phyloP scores from a whole-genome alignment of 1,140 invertebrate species.

The Laupala kohalensis region DNA sequence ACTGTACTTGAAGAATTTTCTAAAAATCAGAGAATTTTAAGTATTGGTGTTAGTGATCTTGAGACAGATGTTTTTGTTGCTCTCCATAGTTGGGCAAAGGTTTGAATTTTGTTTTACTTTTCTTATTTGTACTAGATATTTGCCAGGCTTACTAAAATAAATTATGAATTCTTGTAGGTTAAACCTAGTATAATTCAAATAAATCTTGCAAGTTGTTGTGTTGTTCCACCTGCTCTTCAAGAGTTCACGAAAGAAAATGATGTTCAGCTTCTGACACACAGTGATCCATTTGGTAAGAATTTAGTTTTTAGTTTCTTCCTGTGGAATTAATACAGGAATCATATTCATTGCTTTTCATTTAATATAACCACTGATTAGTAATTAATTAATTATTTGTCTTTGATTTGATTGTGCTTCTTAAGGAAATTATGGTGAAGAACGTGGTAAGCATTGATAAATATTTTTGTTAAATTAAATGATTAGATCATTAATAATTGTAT shows the following conservation, averaged over 20 bases:
- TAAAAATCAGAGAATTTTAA: constrained; percentile 45
- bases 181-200: constrained; percentile 90
- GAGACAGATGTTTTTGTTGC: constrained; percentile 62
- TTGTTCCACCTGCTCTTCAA: constrained; percentile 80
- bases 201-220: constrained; percentile 88
- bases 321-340: no score
- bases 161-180: constrained; percentile 32
- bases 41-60: constrained; percentile 81
- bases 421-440: not conserved
- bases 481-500: no score
- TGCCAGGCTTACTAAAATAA: not conserved
- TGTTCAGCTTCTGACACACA: constrained; percentile 89
- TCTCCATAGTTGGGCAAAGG: constrained; percentile 62
- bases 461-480: not conserved
- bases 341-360: not conserved
- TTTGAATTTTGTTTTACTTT: constrained; percentile 20
- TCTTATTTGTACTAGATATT: not conserved
- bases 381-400: no score
- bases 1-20: constrained; percentile 53
- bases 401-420: not conserved
- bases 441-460: not conserved
- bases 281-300: constrained; percentile 70
- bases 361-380: not conserved
- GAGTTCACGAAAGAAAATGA: constrained; percentile 80
- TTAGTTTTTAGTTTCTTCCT: not conserved